Evolutionary conservation across 2,888 invertebrate species (phyloP).

Genomic region (Clistopyga incitator): DNA sequence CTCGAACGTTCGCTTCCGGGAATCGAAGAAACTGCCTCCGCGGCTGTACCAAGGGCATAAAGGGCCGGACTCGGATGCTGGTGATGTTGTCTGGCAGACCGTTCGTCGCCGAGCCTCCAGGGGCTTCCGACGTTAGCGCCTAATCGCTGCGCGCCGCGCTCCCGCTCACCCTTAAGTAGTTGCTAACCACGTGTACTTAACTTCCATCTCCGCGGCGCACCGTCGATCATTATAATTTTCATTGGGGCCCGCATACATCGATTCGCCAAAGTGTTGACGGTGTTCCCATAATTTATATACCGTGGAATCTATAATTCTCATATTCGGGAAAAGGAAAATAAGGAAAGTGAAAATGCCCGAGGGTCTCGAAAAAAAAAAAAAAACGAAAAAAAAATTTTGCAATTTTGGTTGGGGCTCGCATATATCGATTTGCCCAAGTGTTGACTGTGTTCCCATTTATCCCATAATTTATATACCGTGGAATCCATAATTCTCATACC

Average conservation of each 20-base stretch:
- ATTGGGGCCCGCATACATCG: conserved; percentile 48
- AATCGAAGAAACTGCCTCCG: conserved; percentile 51
- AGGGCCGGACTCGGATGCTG: conserved; percentile 32
- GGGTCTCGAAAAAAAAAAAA: neutral
- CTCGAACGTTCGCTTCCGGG: conserved; percentile 48
- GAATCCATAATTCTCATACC: neutral
- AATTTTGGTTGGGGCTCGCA: conserved; percentile 61
- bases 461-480: neutral
- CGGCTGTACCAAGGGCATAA: conserved; percentile 3
- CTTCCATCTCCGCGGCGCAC: conserved; percentile 59
- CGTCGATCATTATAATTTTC: conserved; percentile 67
- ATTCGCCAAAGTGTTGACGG: conserved; percentile 43
- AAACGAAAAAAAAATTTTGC: no score
- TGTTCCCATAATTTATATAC: neutral
- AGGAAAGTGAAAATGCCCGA: neutral
- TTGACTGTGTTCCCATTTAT: conserved; percentile 23
- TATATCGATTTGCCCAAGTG: conserved; percentile 47
- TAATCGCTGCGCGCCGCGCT: conserved; percentile 62
- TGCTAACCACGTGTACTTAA: conserved; percentile 69
- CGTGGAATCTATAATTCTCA: neutral
- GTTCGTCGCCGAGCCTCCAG: conserved; percentile 72
- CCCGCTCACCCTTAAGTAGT: conserved; percentile 65
- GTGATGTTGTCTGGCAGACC: conserved; percentile 69
- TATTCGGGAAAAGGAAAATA: neutral
- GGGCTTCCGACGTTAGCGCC: conserved; percentile 59